These are phyloP conservation scores for Cataglyphis albicans DNA, from an alignment of 2,888 invertebrate genomes.

Conservation along the genomic window DNA sequence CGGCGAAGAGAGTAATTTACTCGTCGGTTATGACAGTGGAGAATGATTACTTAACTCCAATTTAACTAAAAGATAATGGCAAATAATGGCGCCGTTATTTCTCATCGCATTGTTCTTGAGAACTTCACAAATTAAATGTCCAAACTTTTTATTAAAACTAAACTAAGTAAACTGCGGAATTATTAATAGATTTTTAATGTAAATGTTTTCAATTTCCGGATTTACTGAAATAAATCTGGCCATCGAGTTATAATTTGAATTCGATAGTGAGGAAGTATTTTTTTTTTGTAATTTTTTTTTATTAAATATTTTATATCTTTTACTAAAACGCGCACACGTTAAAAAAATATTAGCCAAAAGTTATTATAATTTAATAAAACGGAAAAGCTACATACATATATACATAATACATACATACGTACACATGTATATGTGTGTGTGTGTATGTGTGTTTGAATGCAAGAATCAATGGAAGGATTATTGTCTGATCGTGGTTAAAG, in stretches of 20 bases:
- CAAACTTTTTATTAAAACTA: background rate
- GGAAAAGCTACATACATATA: background rate
- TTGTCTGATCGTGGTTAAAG: conserved; percentile 38
- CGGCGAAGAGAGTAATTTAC: conserved; percentile 40
- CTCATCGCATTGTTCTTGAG: conserved; percentile 23
- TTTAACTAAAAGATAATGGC: conserved; percentile 6
- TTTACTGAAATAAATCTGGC: background rate
- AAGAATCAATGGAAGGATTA: background rate
- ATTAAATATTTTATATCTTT: background rate
- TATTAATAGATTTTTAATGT: conserved; percentile 22
- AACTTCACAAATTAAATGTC: conserved; percentile 4
- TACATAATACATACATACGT: background rate
- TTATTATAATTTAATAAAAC: conserved; percentile 13
- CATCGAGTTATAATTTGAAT: background rate
- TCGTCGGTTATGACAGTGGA: conserved; percentile 18
- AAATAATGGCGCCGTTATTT: conserved; percentile 26
- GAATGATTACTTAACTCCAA: conserved; percentile 24
- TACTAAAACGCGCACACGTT: background rate
- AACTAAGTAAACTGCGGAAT: background rate
- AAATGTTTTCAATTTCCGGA: background rate
- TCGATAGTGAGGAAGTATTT: background rate
- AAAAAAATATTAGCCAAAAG: background rate
- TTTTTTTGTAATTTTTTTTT: background rate
- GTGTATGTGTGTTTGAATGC: background rate
- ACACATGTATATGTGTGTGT: background rate